Conservation (phyloP, 2,113 vertebrate genomes). For the Lepus americanus region DNA sequence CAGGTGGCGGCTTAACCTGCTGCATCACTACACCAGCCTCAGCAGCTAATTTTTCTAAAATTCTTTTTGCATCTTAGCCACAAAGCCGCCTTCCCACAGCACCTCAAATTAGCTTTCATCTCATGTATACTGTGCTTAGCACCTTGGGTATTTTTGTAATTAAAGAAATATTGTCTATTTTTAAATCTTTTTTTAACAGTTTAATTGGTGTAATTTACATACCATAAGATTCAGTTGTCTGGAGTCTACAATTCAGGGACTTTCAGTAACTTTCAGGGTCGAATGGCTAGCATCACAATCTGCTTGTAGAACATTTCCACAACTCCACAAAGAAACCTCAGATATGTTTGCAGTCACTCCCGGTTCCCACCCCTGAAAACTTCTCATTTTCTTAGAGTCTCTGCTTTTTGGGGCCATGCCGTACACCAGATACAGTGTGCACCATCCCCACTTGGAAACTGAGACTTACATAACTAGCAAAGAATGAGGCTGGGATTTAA, state of each 20-base stretch:
- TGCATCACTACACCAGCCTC: too few species aligned
- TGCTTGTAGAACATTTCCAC: background rate
- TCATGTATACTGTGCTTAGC: background rate
- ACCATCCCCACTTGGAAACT: background rate
- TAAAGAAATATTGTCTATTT: slow-evolving; percentile 28
- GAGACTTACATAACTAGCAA: background rate
- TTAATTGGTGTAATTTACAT: slow-evolving; percentile 14
- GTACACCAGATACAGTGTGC: background rate
- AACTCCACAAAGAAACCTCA: background rate
- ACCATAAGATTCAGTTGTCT: slow-evolving; percentile 6
- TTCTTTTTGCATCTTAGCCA: background rate
- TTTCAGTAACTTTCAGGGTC: background rate
- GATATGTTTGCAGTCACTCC: background rate
- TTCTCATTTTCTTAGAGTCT: background rate
- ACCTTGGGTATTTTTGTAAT: slow-evolving; percentile 28
- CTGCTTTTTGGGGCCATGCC: background rate
- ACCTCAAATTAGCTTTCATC: slow-evolving; percentile 41
- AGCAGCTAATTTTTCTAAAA: slow-evolving; percentile 42
- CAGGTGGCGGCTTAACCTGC: too few species aligned
- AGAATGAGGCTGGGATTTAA: background rate
- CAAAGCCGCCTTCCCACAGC: background rate
- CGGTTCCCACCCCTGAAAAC: background rate
- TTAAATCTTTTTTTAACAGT: slow-evolving; percentile 29
- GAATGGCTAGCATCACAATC: background rate
- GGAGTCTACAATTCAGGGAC: background rate